phyloP scores from a whole-genome alignment of 53 echinoderm and acorn worm genomes.

The Paracentrotus lividus region DNA sequence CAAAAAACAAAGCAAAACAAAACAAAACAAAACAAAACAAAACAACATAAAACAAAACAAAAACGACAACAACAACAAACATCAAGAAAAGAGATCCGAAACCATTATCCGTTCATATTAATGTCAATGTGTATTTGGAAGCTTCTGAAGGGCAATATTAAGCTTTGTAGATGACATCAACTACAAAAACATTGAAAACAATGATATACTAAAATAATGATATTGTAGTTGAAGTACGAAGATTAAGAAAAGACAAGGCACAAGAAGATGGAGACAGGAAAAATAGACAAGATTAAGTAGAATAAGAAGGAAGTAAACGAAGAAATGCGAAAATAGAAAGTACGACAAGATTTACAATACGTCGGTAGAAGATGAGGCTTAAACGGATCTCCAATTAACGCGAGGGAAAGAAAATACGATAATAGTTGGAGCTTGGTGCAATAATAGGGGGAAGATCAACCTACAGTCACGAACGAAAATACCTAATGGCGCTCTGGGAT shows the following conservation, averaged over 20 bases:
- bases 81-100: too few relatives aligned
- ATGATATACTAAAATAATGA: too few relatives aligned
- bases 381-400: background rate
- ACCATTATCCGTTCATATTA: too few relatives aligned
- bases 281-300: background rate
- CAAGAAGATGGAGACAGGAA: background rate
- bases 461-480: constrained; percentile 33
- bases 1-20: too few relatives aligned
- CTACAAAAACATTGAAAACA: too few relatives aligned
- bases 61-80: too few relatives aligned
- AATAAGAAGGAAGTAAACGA: background rate
- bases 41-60: too few relatives aligned
- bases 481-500: background rate
- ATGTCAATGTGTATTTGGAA: too few relatives aligned
- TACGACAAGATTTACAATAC: background rate
- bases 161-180: too few relatives aligned
- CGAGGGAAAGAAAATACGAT: constrained; percentile 21
- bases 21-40: too few relatives aligned
- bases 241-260: background rate
- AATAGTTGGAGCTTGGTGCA: background rate
- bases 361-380: background rate
- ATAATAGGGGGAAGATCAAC: background rate
- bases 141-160: too few relatives aligned
- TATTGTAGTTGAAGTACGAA: background rate
- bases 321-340: background rate